Evolutionary conservation across 1,140 invertebrate species (phyloP), one percentile per base, ranked within the genome.

Genomic region (Triops longicaudatus): DNA sequence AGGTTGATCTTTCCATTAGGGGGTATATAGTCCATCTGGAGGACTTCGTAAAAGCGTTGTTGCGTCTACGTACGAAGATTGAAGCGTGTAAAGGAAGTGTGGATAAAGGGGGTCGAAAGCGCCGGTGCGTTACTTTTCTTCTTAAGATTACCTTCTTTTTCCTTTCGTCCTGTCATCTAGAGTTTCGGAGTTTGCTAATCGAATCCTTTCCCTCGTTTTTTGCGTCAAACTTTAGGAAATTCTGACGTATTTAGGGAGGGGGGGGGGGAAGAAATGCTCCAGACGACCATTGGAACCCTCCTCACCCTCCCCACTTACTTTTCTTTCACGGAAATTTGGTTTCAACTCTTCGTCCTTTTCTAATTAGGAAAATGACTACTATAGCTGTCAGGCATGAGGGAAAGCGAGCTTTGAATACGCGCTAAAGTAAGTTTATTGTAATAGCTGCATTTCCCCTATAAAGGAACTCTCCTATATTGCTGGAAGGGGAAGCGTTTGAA

Each of bases 1-100:
- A 63, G 50, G 50, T 63, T 63, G 50, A 63, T 63, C 50, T 63
- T 63, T 63, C 50, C 50, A 63, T 63, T 63, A 63, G 50, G 50
- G n/a, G 2, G 50, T 63, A 17, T 63, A 63, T 1, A 63, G 50
- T n/a, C 50, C 50, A n/a, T 63, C 50, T 22, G 7, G 7, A 7
- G 50, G 14, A 63, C 50, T 63, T 22, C 50, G 50, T 63, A 63
- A 63, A 63, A 63, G 10, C 50, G 50, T 63, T 14, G 22, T 63
- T 63, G 50, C n/a, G 22, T 63, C 50, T 63, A 14, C 50, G 10
- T 63, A 63, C 10, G 14, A 63, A 63, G 50, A 63, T 63, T 63
- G 50, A 22, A 22, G 50, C 14, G 50, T 6, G 50, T 63, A 63
- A 63, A 17, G 22, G 50, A 63, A 10, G 50, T 63, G 50, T 63